Evolutionary conservation across 2,797 vertebrate genomes (phyloP).

Genomic region (Gobio occitaniae): DNA sequence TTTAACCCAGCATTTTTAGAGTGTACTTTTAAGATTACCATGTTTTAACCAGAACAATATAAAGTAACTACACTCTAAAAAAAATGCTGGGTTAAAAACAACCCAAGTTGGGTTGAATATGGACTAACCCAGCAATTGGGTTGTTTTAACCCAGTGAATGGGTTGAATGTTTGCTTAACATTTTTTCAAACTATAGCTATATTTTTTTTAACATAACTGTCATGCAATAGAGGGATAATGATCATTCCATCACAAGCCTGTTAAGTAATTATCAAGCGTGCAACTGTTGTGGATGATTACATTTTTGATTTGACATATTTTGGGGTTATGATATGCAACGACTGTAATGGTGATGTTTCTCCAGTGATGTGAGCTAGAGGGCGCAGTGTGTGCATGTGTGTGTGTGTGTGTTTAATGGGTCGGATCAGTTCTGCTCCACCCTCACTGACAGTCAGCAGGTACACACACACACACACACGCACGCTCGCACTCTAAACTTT

Average conservation of each 20-base stretch:
- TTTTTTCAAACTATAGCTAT: not conserved
- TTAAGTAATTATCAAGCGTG: not conserved
- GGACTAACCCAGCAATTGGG: no score
- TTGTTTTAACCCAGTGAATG: no score
- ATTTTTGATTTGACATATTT: not conserved
- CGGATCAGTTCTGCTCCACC: slow-evolving; percentile 81
- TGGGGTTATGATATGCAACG: not conserved
- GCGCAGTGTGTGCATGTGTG: slow-evolving; percentile 60
- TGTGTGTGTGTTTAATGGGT: slow-evolving; percentile 27
- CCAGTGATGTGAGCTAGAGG: slow-evolving; percentile 63
- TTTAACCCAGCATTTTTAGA: no score
- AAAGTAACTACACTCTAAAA: no score
- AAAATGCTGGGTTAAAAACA: no score
- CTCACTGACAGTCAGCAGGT: slow-evolving; percentile 88
- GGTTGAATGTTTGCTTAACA: no score
- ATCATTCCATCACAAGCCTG: not conserved
- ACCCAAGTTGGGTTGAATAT: no score
- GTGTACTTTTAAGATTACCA: no score
- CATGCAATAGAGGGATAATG: not conserved
- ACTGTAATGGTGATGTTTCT: not conserved
- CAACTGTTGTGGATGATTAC: not conserved
- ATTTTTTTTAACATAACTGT: not conserved
- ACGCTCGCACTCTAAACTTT: slow-evolving; percentile 67
- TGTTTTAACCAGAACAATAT: no score
- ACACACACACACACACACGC: slow-evolving; percentile 83